phyloP scores from a whole-genome alignment of 2,888 invertebrate species.

The Euplexia lucipara region DNA sequence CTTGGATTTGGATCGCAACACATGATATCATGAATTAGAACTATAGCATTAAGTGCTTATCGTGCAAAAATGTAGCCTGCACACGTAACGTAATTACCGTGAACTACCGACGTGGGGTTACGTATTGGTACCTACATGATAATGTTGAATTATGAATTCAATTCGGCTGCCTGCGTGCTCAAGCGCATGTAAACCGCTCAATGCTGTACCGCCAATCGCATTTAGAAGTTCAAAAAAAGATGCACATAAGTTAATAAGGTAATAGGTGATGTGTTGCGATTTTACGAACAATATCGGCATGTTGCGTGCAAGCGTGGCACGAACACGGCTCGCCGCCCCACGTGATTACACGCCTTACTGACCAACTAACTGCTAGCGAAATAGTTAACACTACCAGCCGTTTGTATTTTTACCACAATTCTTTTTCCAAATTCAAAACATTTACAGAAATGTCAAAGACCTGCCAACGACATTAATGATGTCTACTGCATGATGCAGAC shows the following conservation, averaged over 20 bases:
- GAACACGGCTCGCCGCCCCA: slow-evolving; percentile 79
- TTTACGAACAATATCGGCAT: slow-evolving; percentile 66
- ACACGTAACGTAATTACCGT: background rate
- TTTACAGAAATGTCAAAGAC: slow-evolving; percentile 16
- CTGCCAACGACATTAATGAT: slow-evolving; percentile 8
- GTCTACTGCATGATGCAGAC: background rate
- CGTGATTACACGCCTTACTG: slow-evolving; percentile 84
- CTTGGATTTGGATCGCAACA: background rate
- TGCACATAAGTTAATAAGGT: slow-evolving; percentile 57
- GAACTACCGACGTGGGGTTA: background rate
- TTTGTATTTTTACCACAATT: slow-evolving; percentile 19
- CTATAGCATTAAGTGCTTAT: background rate
- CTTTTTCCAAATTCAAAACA: slow-evolving; percentile 13
- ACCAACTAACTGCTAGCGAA: slow-evolving; percentile 82
- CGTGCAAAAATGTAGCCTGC: background rate
- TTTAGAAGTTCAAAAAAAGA: slow-evolving; percentile 23
- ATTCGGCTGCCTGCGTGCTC: slow-evolving; percentile 7
- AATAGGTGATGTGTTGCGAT: slow-evolving; percentile 60
- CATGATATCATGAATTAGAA: background rate
- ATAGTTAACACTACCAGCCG: slow-evolving; percentile 64
- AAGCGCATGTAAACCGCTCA: slow-evolving; percentile 10
- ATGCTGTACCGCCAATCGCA: background rate
- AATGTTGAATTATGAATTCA: slow-evolving; percentile 12
- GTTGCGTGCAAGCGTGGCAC: slow-evolving; percentile 78
- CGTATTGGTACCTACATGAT: background rate